Conservation (phyloP, 2,797 vertebrate genomes). For the Lepidocolaptes lacrymiger region DNA sequence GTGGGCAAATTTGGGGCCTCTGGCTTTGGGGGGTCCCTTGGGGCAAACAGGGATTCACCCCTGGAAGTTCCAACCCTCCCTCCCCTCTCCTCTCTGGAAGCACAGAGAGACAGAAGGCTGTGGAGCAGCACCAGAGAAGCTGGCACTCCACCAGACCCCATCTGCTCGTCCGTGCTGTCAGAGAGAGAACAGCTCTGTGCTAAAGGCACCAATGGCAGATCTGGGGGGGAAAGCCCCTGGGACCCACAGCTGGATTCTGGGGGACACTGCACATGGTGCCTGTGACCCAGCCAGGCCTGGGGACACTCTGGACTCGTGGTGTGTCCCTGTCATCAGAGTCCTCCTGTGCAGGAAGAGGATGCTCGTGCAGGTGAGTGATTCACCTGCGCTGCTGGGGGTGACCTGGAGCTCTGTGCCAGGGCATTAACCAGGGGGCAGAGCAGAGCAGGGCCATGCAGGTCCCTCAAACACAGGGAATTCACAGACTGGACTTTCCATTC, state of each 20-base stretch:
- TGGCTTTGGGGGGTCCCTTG: neutral
- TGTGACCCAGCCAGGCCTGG: neutral
- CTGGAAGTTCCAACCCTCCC: neutral
- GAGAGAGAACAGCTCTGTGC: neutral
- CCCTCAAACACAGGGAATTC: neutral
- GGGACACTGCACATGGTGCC: neutral
- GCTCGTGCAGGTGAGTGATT: neutral
- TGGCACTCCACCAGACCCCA: conserved; percentile 6
- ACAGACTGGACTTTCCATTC: neutral
- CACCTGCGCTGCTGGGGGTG: neutral
- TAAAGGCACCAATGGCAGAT: neutral
- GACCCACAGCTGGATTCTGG: neutral
- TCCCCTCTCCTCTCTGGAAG: neutral
- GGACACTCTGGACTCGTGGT: accelerated
- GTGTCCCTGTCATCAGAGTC: neutral
- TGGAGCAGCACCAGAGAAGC: conserved; percentile 8
- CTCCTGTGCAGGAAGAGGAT: accelerated
- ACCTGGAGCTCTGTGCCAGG: neutral
- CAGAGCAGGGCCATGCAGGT: neutral
- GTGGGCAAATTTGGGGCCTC: neutral
- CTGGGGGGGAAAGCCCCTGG: neutral
- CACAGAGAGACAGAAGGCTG: conserved; percentile 33
- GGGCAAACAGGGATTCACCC: neutral
- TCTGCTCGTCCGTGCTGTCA: conserved; percentile 31
- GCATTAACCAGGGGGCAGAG: neutral